These are phyloP conservation scores for Perdita meconis DNA, from an alignment of 2,888 invertebrate species.

Conservation along the genomic window DNA sequence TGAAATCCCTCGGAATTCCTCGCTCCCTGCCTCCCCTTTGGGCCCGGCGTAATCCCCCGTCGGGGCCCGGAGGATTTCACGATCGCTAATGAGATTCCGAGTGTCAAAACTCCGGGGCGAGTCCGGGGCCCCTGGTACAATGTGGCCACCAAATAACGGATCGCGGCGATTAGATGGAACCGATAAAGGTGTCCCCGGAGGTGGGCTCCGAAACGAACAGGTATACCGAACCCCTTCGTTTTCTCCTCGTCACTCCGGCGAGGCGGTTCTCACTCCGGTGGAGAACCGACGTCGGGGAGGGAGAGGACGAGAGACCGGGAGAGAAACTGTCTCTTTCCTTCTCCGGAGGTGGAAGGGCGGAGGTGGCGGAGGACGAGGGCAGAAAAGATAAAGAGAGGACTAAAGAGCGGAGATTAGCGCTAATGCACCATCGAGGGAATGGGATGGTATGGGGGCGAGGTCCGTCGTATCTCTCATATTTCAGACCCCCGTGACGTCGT, in stretches of 20 bases:
- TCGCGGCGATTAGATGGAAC: slow-evolving; percentile 78
- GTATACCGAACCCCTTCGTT: slow-evolving; percentile 28
- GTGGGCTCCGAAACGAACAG: slow-evolving; percentile 49
- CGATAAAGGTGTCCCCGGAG: slow-evolving; percentile 62
- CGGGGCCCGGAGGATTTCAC: slow-evolving; percentile 72
- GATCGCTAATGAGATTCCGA: slow-evolving; percentile 83
- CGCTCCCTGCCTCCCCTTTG: not conserved
- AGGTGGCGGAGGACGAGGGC: slow-evolving; percentile 66
- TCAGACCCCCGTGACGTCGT: slow-evolving; percentile 83
- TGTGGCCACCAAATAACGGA: slow-evolving; percentile 78
- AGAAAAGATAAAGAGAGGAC: slow-evolving; percentile 83
- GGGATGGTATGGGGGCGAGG: slow-evolving; percentile 76
- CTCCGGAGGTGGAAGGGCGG: slow-evolving; percentile 43
- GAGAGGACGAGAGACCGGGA: slow-evolving; percentile 25
- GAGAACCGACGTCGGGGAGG: not conserved
- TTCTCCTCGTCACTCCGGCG: slow-evolving; percentile 34
- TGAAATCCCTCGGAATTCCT: slow-evolving; percentile 45
- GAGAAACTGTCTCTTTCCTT: slow-evolving; percentile 9
- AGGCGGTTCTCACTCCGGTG: not conserved
- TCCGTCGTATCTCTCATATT: slow-evolving; percentile 84
- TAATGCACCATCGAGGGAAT: slow-evolving; percentile 83
- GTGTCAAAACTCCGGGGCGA: slow-evolving; percentile 82
- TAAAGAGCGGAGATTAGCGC: slow-evolving; percentile 84
- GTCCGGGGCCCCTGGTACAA: slow-evolving; percentile 53
- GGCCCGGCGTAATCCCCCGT: slow-evolving; percentile 51